Evolutionary conservation across 2,888 invertebrate genomes (phyloP).

Genomic region (Tetranychus truncatus): DNA sequence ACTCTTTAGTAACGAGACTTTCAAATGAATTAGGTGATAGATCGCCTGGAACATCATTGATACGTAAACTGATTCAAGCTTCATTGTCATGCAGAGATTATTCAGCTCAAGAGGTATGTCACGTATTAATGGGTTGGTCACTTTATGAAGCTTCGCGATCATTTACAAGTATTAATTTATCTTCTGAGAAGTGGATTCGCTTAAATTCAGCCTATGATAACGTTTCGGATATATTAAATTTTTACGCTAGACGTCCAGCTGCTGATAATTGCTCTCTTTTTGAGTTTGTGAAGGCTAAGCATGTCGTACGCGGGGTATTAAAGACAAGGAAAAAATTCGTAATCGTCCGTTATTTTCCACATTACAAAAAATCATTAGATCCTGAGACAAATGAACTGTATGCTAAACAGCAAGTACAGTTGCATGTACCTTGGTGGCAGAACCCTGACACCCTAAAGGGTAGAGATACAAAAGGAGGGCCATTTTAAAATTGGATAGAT

Average conservation of each 20-base stretch:
- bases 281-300: too few relatives aligned
- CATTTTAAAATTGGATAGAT: too few relatives aligned
- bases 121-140: constrained; percentile 17
- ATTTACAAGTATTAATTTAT: background rate
- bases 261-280: too few relatives aligned
- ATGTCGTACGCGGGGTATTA: background rate
- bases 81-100: constrained; percentile 20
- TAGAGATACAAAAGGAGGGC: too few relatives aligned
- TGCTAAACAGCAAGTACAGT: background rate
- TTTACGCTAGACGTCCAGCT: too few relatives aligned
- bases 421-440: too few relatives aligned
- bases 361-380: background rate
- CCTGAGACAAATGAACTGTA: background rate
- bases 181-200: too few relatives aligned
- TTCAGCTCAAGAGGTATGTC: constrained; percentile 21
- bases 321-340: too few relatives aligned
- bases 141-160: constrained; percentile 9
- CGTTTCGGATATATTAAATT: too few relatives aligned
- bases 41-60: background rate
- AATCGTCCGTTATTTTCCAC: too few relatives aligned
- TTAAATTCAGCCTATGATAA: too few relatives aligned
- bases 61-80: constrained; percentile 19
- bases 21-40: background rate
- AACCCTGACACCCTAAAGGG: too few relatives aligned
- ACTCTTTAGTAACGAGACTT: background rate